phyloP scores from a whole-genome alignment of 2,797 vertebrate species.

The Enteromius mattozi region DNA sequence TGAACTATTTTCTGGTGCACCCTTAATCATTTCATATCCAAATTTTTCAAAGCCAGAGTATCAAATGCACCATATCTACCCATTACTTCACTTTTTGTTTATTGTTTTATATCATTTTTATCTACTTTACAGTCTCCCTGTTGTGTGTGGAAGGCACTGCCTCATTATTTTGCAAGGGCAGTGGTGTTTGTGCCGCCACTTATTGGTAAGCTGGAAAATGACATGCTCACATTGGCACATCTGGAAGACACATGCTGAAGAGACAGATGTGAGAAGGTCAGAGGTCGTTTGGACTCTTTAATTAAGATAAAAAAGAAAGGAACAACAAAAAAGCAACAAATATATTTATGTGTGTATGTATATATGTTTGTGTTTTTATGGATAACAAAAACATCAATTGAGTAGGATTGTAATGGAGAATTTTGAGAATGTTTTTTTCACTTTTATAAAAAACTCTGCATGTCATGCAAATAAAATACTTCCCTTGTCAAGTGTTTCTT shows the following conservation, averaged over 20 bases:
- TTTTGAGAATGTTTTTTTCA: background rate
- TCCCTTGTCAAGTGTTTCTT: background rate
- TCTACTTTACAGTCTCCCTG: background rate
- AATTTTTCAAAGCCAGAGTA: slow-evolving; percentile 11
- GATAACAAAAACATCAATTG: background rate
- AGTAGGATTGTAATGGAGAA: background rate
- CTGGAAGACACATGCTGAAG: slow-evolving; percentile 77
- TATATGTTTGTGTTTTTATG: background rate
- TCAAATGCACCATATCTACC: background rate
- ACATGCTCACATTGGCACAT: slow-evolving; percentile 68
- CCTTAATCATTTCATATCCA: slow-evolving; percentile 5
- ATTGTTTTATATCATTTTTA: background rate
- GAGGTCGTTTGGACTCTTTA: slow-evolving; percentile 68
- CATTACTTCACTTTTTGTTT: background rate
- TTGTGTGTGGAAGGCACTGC: background rate
- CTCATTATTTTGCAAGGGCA: slow-evolving; percentile 14
- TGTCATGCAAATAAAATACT: slow-evolving; percentile 3
- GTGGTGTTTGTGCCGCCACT: slow-evolving; percentile 53
- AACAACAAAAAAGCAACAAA: slow-evolving; percentile 57
- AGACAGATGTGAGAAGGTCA: slow-evolving; percentile 72
- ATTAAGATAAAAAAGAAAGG: slow-evolving; percentile 71
- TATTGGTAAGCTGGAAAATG: slow-evolving; percentile 29
- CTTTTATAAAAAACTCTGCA: background rate
- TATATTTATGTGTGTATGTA: background rate
- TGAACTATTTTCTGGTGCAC: background rate